Evolutionary conservation across 2,888 invertebrate genomes (phyloP).

Genomic region (Onthophagus sagittarius): DNA sequence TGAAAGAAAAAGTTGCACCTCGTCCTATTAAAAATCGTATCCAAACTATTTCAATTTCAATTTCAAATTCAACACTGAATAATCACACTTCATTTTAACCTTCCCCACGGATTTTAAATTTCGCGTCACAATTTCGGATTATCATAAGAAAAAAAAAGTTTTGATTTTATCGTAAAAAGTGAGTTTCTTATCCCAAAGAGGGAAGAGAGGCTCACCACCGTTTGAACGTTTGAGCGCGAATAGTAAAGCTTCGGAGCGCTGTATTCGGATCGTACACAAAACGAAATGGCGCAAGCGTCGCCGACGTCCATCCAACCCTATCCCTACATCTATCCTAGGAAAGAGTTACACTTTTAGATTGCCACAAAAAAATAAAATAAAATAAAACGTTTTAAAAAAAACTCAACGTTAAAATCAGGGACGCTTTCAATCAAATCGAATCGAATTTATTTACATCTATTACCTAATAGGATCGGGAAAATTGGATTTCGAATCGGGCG

Average conservation of each 20-base stretch:
- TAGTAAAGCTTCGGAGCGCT: neutral
- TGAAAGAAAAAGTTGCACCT: neutral
- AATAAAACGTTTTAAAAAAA: neutral
- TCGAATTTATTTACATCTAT: neutral
- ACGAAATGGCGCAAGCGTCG: neutral
- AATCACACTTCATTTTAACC: neutral
- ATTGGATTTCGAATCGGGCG: no score
- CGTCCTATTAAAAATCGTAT: neutral
- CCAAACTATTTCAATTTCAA: neutral
- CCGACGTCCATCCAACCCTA: neutral
- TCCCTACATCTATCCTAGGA: neutral
- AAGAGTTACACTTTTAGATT: neutral
- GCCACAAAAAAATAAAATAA: no score
- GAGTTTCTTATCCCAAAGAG: neutral
- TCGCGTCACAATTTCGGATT: neutral
- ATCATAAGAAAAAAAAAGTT: neutral
- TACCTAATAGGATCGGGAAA: neutral
- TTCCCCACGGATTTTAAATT: neutral
- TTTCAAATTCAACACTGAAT: neutral
- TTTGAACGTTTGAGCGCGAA: neutral
- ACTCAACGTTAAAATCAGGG: neutral
- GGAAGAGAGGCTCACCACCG: neutral
- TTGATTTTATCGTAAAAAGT: neutral
- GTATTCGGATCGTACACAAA: neutral
- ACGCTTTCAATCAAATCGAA: neutral